A percentile compares a stretch with the other conserved stretches of the same genome.
Evolutionary conservation across 1,140 invertebrate species (phyloP).

Genomic region (Drosophila ogumai): DNA sequence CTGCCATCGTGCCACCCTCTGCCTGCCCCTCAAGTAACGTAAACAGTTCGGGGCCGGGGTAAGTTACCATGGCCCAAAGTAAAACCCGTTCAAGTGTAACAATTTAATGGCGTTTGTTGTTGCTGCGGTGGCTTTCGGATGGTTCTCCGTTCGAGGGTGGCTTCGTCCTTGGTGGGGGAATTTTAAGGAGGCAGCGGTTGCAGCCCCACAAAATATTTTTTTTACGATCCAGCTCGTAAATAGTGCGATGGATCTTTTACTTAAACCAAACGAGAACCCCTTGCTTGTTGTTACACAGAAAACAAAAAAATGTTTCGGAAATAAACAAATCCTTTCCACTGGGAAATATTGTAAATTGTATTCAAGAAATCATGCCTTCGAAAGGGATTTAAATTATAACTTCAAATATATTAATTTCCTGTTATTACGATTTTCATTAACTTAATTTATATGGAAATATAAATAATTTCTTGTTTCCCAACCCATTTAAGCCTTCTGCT

Average conservation of each 20-base stretch:
- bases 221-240: constrained; percentile 47
- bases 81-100: constrained; percentile 83
- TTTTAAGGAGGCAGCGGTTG: constrained; percentile 42
- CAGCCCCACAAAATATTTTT: constrained; percentile 48
- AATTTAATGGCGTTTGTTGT: constrained; percentile 81
- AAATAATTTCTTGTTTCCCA: neutral
- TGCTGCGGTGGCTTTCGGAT: constrained; percentile 26
- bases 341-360: neutral
- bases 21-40: constrained; percentile 14
- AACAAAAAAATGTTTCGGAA: neutral
- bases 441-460: constrained; percentile 1
- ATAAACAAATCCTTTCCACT: neutral
- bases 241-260: constrained; percentile 44
- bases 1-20: neutral
- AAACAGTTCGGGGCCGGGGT: constrained; percentile 45
- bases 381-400: neutral
- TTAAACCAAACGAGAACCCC: neutral
- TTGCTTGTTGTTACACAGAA: neutral
- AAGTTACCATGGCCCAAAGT: constrained; percentile 76
- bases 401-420: neutral
- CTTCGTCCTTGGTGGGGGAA: neutral
- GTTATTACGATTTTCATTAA: neutral
- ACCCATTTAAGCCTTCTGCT: constrained; percentile 51
- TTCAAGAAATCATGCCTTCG: neutral
- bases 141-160: constrained; percentile 10